Evolutionary conservation across 1,140 invertebrate genomes (phyloP), one percentile per base, ranked within the genome.

Genomic region (Drosophila orena): DNA sequence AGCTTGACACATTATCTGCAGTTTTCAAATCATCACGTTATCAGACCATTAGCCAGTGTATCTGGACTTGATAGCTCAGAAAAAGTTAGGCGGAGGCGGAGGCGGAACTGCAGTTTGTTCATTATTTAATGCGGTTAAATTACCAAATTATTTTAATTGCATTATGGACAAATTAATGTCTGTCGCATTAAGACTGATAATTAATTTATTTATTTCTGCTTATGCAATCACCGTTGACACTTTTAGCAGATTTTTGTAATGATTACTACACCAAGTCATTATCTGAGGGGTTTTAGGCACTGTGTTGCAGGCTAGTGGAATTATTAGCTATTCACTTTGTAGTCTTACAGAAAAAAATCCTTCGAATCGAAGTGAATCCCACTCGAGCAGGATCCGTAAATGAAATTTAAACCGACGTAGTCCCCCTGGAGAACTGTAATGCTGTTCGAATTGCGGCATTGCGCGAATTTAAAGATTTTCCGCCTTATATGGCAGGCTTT

Each of bases 381-480:
- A 47, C 14, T 12, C 12, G 27, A 22, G 35, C n/a, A 57, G 65
- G 52, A 70, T 49, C 12, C 38, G 38, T 7, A 14, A 42, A 24
- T 43, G 30, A 57, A 66, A 42, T 42, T 53, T 14, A 54, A 46
- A 43, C 58, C 55, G 60, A 7, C 35, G 37, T 30, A 11, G 60
- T 72, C 54, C 43, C 46, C 56, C 40, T 54, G 37, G 43, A 47
- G 38, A 86, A 62, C 50, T 62, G 66, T 42, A 86, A 78, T 85
- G 81, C 24, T 68, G 56, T 17, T 44, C 47, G 44, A 38, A 57
- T 37, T 34, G 35, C 22, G 64, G 52, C 54, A 58, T 30, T 73
- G 68, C 56, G 66, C 27, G 59, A 89, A 79, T 88, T 79, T 88
- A 89, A 88, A 84, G 83, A 79, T 74, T 77, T 89, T 73, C 34